Evolutionary conservation across 2,113 vertebrate genomes (phyloP).

Genomic region (Ptilorrhoa leucosticta): DNA sequence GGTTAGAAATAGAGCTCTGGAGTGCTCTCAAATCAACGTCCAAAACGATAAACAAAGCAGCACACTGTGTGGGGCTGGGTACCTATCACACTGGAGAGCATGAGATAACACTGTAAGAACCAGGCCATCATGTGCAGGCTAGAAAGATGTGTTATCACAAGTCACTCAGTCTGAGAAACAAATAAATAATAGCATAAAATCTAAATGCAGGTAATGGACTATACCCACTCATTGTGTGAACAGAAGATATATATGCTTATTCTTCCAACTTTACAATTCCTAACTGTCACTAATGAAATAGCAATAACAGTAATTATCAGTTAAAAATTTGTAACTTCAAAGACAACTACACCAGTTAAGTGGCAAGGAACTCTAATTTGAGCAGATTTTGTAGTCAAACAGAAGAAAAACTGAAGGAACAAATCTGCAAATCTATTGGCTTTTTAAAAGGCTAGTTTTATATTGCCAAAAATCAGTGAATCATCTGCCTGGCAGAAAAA

Average conservation of each 20-base stretch:
- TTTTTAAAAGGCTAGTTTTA: neutral
- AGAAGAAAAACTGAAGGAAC: neutral
- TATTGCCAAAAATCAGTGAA: neutral
- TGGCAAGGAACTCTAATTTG: neutral
- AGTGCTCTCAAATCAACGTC: neutral
- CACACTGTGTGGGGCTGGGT: neutral
- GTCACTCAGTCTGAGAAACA: neutral
- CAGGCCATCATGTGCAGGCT: neutral
- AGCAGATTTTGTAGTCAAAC: neutral
- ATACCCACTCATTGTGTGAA: neutral
- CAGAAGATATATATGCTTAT: neutral
- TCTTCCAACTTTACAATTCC: neutral
- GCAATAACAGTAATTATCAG: neutral
- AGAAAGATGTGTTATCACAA: neutral
- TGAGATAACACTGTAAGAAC: neutral
- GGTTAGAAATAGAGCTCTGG: neutral
- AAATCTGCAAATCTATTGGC: neutral
- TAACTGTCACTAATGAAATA: neutral
- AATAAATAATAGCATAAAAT: neutral
- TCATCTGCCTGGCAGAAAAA: neutral
- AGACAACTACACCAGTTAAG: neutral
- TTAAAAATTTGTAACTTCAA: neutral
- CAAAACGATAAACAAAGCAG: neutral
- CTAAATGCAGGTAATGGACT: neutral
- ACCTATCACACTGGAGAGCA: neutral